Evolutionary conservation across 2,888 invertebrate species (phyloP).

Genomic region (Amblyjoppa fuscipennis): DNA sequence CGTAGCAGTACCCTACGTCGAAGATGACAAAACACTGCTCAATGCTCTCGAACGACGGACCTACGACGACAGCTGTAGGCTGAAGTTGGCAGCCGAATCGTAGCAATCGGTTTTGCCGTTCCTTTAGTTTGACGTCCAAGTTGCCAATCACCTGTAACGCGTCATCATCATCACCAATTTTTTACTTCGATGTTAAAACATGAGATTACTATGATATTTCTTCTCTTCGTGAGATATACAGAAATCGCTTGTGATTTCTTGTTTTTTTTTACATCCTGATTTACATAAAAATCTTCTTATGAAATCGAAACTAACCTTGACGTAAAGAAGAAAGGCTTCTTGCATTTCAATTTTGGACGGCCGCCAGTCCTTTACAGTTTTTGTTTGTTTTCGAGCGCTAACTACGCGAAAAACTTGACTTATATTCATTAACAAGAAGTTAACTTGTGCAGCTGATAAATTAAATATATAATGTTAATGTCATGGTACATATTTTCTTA

Average conservation of each 20-base stretch:
- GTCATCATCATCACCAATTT: background rate
- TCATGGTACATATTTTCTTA: too few species aligned
- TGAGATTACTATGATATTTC: background rate
- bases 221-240: too few species aligned
- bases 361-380: background rate
- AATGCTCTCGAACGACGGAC: slow-evolving; percentile 31
- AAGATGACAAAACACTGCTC: slow-evolving; percentile 29
- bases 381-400: slow-evolving; percentile 7
- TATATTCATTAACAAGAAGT: background rate
- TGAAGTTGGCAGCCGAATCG: slow-evolving; percentile 45
- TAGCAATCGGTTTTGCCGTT: slow-evolving; percentile 19
- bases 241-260: too few species aligned
- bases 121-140: slow-evolving; percentile 38
- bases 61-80: slow-evolving; percentile 26
- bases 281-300: too few species aligned
- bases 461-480: too few species aligned
- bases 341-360: slow-evolving; percentile 10
- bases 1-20: slow-evolving; percentile 15
- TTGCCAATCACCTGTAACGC: slow-evolving; percentile 31
- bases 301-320: background rate
- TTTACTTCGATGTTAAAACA: background rate
- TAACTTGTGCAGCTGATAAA: background rate
- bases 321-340: slow-evolving; percentile 26
- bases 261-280: too few species aligned
- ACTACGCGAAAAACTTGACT: background rate